Evolutionary conservation across 2,888 invertebrate genomes (phyloP), one percentile per base, ranked within the genome.

Genomic region (Notodonta ziczac): DNA sequence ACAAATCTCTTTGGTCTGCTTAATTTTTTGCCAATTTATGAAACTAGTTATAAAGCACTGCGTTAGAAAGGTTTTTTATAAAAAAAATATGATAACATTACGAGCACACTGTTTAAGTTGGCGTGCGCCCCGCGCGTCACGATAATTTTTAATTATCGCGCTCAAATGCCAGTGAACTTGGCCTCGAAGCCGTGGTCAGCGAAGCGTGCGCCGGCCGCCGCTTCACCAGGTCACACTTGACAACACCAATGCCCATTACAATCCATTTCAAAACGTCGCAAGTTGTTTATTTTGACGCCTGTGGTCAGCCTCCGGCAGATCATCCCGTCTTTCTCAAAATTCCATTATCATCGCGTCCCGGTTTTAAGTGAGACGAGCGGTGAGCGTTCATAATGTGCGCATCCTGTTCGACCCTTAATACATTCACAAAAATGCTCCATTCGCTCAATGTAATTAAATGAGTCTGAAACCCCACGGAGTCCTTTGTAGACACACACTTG

Each of bases 111-210:
- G 87, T 88, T 84, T 84, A 87, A 78, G 84, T 88, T 92, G 85
- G 92, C 93, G 93, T 93, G 93, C 89, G 87, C 83, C 82, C 78
- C 75, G 85, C 87, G 80, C 91, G 92, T 91, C 92, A 92, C 90
- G 90, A 91, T 92, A 91, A 88, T 93, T 93, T 93, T 93, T 93
- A 93, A 93, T 93, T 93, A 93, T 91, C 90, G 90, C 86, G 84
- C 87, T 91, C 89, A 91, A 93, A 93, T 93, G 93, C 93, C 93
- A 93, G 90, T 93, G 93, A 93, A 93, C 93, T 92, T 93, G 93
- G 93, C 89, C 91, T 90, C 86, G 87, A 78, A 86, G 87, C 82
- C 83, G 85, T 83, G 80, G 77, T 78, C 87, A 83, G 84, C 85
- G 81, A 76, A 81, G 81, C 88, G 84, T 85, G 86, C 80, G 80